Evolutionary conservation across 2,113 vertebrate species (phyloP).

Genomic region (Pica pica): DNA sequence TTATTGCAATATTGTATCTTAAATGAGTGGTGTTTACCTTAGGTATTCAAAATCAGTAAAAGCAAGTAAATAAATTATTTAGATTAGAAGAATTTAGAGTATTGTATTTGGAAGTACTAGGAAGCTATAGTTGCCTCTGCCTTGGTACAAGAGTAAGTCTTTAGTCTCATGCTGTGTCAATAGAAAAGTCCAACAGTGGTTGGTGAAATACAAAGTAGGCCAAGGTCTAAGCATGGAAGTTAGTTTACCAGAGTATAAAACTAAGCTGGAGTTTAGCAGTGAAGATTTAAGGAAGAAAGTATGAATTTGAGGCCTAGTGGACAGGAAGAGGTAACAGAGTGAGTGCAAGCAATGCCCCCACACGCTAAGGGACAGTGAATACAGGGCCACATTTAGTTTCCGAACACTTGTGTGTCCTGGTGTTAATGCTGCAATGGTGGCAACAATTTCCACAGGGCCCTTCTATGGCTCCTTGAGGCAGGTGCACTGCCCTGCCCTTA

Average conservation of each 20-base stretch:
- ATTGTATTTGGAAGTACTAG: neutral
- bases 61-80: neutral
- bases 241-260: neutral
- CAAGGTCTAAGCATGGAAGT: neutral
- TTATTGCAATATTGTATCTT: neutral
- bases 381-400: neutral
- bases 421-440: fast-evolving
- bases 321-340: neutral
- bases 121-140: neutral
- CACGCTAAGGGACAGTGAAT: fast-evolving
- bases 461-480: fast-evolving
- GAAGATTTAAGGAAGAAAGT: neutral
- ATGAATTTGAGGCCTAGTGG: neutral
- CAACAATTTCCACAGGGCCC: too few species aligned
- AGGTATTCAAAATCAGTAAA: neutral
- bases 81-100: neutral
- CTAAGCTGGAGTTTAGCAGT: neutral
- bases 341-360: neutral
- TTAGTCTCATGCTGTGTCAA: neutral
- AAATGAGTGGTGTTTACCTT: neutral
- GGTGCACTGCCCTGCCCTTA: neutral
- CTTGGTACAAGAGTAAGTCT: neutral
- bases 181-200: neutral
- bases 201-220: neutral
- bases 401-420: fast-evolving